A percentile compares a stretch with the other conserved stretches of the same genome.
Conservation (phyloP, 2,797 vertebrate species). For the Silurus aristotelis region DNA sequence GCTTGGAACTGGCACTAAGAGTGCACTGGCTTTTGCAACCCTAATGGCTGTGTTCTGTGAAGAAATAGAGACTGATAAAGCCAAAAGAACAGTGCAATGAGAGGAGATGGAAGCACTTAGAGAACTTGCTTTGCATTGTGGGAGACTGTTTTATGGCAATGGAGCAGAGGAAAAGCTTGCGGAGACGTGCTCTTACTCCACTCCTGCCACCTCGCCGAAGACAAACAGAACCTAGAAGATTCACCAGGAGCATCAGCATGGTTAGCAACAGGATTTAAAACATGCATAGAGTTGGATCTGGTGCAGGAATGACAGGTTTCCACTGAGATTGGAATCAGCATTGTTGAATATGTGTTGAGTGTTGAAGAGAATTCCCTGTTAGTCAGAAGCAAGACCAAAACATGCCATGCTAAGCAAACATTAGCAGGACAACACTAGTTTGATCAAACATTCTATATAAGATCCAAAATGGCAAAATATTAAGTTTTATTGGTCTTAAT, state of each 20-base stretch:
- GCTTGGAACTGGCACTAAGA: no score
- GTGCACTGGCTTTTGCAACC: no score
- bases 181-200: slow-evolving; percentile 89
- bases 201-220: slow-evolving; percentile 84
- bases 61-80: slow-evolving; percentile 22
- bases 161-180: slow-evolving; percentile 90
- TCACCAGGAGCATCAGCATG: slow-evolving; percentile 72
- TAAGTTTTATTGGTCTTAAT: no score
- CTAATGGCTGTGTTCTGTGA: no score
- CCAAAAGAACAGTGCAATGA: slow-evolving; percentile 18
- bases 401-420: not conserved
- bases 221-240: slow-evolving; percentile 89
- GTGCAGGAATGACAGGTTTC: slow-evolving; percentile 12
- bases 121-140: slow-evolving; percentile 93
- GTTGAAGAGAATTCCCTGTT: not conserved
- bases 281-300: slow-evolving; percentile 40
- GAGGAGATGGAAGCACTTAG: slow-evolving; percentile 30
- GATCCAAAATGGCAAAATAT: no score
- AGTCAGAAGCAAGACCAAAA: not conserved
- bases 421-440: not conserved
- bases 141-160: slow-evolving; percentile 84
- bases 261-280: slow-evolving; percentile 60
- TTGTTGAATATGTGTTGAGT: slow-evolving; percentile 1
- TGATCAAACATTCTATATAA: not conserved
- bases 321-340: not conserved